Base-by-base conservation (phyloP, 2,797 vertebrate species). In the Bradypus variegatus region DNA sequence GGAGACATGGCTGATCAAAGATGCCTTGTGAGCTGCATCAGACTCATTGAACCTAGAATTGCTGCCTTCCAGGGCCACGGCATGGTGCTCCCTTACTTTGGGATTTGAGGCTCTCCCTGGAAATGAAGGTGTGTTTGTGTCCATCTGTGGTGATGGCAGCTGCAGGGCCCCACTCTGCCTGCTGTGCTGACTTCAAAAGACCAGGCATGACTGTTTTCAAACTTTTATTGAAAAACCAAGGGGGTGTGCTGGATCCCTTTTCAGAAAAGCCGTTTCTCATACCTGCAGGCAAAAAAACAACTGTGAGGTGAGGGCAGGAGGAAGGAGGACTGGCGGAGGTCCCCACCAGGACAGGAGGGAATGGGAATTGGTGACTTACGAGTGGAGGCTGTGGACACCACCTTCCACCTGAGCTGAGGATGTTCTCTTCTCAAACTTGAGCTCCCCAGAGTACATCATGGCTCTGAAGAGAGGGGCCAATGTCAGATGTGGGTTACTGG, bases 391-490 rank as follows among this genome's bases (percentile, higher is more conserved):
- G 13, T 99, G 99, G 70, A 99, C 99, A 10, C 99, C 99, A 76
- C 99, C 99, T 97, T 99, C 99, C 96, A 98, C 97, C 94, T 99
- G 99, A 81, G 99, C 99, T 0, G 99, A 99, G 0, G 98, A 94
- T 0, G 99, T 99, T 97, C 99, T 98, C 97, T 98, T 99, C 97
- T 99, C 99, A 97, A 99, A 99, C 96, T 99, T 99, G 90, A 99
- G 98, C 95, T 99, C 99, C 93, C 99, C 99, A 0, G 98, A 98
- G 94, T 99, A 99, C 99, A 99, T 99, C 99, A 99, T 99, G 94
- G 98, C 98, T 93, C 98, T 98, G 95, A 36, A 33, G 2, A 53
- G 90, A 95, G 88, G 60, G 36, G 67, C 73, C 86, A 31, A 67
- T 3, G 38, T 94, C 38, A 65, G 64, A 36, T 15, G 9, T 13